Evolutionary conservation across 2,888 invertebrate genomes (phyloP), one percentile per base, ranked within the genome.

Genomic region (Pelosia muscerda): DNA sequence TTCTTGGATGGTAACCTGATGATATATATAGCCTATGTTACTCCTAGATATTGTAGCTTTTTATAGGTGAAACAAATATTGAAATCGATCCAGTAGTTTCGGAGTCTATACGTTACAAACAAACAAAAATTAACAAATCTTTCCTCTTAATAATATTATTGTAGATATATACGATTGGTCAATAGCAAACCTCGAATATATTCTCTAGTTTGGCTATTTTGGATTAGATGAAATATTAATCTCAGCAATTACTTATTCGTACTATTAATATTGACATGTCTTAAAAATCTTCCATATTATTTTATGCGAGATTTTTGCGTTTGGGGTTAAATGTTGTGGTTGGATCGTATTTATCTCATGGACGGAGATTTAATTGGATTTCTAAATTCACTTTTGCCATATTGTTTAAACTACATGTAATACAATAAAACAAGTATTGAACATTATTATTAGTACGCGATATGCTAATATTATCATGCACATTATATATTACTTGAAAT

Each of bases 321-420:
- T 65, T 65, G 63, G 69, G 71, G 71, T 69, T 71, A 15, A 68
- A 54, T 13, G 54, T 22, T 19, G 53, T 72, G 26, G 63, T n/a
- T 71, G 77, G 76, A 74, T 77, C 74, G 80, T 79, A 77, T 80
- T 86, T 84, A 88, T 86, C 85, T 88, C 88, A 87, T 92, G 92
- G 92, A 92, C 92, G 92, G 92, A 92, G 87, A 89, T 86, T 83
- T 85, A 75, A 79, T 84, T 85, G 81, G 65, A 8, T 49, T 31
- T 65, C 60, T 64, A 63, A 34, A 38, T 56, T 82, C 78, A 71
- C 23, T 80, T 69, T 73, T 75, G 70, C 56, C 54, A 71, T 63
- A 63, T 69, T 71, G 69, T 73, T 69, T 53, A 81, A 31, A 75
- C 70, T 63, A 77, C 58, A 65, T 70, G 59, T 72, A 55, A 61